Conservation (phyloP, 2,888 invertebrate genomes). For the Ypsolopha sequella region DNA sequence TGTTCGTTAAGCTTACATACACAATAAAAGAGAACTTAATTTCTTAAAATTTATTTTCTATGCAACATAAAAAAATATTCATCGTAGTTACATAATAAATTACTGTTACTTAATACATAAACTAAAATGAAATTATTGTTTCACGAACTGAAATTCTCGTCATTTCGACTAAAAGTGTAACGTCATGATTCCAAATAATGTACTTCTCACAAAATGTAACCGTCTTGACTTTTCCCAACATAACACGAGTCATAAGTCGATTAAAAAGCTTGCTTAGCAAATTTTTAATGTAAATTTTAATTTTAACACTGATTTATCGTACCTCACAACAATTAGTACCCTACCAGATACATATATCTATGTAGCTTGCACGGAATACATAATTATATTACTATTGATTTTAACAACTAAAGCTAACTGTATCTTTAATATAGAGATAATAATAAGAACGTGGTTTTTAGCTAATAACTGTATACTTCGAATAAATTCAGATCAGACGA, state of each 20-base stretch:
- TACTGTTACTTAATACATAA: slow-evolving; percentile 62
- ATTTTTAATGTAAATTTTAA: slow-evolving; percentile 16
- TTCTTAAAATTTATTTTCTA: slow-evolving; percentile 71
- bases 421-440: not conserved
- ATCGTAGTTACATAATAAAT: slow-evolving; percentile 68
- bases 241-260: slow-evolving; percentile 28
- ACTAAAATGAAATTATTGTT: slow-evolving; percentile 56
- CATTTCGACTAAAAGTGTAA: no score
- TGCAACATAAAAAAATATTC: slow-evolving; percentile 73
- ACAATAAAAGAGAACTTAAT: slow-evolving; percentile 28
- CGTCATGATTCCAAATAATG: no score
- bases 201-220: no score
- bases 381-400: slow-evolving; percentile 4
- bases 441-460: not conserved
- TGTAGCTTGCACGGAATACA: slow-evolving; percentile 2
- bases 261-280: slow-evolving; percentile 41
- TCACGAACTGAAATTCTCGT: slow-evolving; percentile 34
- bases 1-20: no score
- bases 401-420: slow-evolving; percentile 4
- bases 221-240: slow-evolving; percentile 23
- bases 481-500: slow-evolving; percentile 3
- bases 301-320: slow-evolving; percentile 24
- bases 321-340: slow-evolving; percentile 36
- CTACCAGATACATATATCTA: slow-evolving; percentile 19
- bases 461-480: not conserved